Evolutionary conservation across 2,888 invertebrate genomes (phyloP).

Genomic region (Caenorhabditis zanzibari): DNA sequence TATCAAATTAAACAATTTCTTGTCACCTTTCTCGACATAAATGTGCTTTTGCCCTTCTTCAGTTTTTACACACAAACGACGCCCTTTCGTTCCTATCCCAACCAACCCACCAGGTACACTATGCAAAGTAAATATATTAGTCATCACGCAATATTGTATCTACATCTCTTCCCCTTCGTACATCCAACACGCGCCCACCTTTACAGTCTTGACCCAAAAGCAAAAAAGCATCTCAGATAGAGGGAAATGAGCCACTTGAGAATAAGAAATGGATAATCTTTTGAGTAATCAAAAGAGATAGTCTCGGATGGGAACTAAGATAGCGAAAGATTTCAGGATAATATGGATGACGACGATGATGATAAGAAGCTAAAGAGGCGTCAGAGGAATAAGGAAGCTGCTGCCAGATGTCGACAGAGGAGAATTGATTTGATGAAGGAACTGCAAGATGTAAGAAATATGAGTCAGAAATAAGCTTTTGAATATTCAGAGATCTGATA

Average conservation of each 20-base stretch:
- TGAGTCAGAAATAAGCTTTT: not conserved
- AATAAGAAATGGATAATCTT: slow-evolving; percentile 50
- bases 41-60: slow-evolving; percentile 18
- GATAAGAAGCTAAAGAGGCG: slow-evolving; percentile 92
- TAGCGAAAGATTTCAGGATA: slow-evolving; percentile 55
- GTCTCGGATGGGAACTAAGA: too few species aligned
- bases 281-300: slow-evolving; percentile 45
- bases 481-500: not conserved
- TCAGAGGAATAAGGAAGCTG: slow-evolving; percentile 97
- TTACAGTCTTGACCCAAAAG: slow-evolving; percentile 52
- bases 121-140: slow-evolving; percentile 60
- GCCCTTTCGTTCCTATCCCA: slow-evolving; percentile 25
- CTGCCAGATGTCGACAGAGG: slow-evolving; percentile 96
- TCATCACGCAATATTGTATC: slow-evolving; percentile 58
- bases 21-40: not conserved
- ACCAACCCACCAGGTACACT: slow-evolving; percentile 42
- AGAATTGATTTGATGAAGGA: slow-evolving; percentile 96
- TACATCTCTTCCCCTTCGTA: slow-evolving; percentile 30
- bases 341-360: slow-evolving; percentile 88
- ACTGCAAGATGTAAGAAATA: slow-evolving; percentile 88
- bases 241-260: slow-evolving; percentile 41
- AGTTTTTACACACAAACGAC: slow-evolving; percentile 26
- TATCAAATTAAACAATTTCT: slow-evolving; percentile 24
- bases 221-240: slow-evolving; percentile 16
- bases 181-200: slow-evolving; percentile 37